Evolutionary conservation across 2,797 vertebrate genomes (phyloP), one percentile per base, ranked within the genome.

Genomic region (Artibeus lituratus): DNA sequence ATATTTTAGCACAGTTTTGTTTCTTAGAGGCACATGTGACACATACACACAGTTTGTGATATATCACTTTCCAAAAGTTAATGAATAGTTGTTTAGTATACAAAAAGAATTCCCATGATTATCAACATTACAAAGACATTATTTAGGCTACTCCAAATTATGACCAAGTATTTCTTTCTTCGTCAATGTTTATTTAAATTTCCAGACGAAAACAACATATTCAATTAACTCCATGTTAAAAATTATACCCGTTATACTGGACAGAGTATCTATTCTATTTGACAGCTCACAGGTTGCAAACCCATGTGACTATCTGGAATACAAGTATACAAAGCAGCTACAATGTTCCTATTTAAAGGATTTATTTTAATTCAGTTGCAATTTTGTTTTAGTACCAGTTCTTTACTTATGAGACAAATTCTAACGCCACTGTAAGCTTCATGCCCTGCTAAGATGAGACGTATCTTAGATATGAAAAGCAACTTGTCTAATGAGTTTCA

Each of bases 21-120:
- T 84, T 67, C 81, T 73, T 73, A 78, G 19, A 90, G 24, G 6
- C 6, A 47, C n/a, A 9, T 26, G 55, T 39, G 3, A 44, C 12
- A 37, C 1, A 51, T n/a, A 69, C 3, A 73, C 26, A 55, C 0
- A 42, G 7, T 77, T n/a, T 87, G 37, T 89, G 18, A 72, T 74
- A n/a, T 24, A 69, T 81, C 32, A 91, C 21, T 94, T 95, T 86
- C 32, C 16, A 91, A 74, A 84, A 87, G 44, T 53, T 74, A 93
- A 80, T 85, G 89, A 62, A 6, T 32, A 84, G 21, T 80, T 96
- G 19, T 81, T 18, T 15, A 49, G 10, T 53, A 76, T 8, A 80
- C 3, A 62, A 12, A 81, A 93, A 86, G 18, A 89, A 92, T 74
- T 67, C 62, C 87, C 35, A 47, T 51, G 53, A 72, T 10, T 80